phyloP scores from a whole-genome alignment of 1,140 invertebrate species.

The Lordiphosa collinella region DNA sequence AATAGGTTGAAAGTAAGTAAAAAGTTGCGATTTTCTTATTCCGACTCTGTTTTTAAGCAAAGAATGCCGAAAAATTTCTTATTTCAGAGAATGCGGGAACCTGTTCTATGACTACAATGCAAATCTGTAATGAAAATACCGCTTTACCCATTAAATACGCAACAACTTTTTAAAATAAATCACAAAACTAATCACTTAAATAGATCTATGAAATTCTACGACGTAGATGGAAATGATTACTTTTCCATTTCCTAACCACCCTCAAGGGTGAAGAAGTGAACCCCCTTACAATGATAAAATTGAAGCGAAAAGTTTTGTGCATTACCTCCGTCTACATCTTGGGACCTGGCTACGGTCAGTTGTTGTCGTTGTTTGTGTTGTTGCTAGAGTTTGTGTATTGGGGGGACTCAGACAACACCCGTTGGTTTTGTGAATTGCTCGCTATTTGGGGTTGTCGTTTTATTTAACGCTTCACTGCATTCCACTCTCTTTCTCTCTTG shows the following conservation, averaged over 20 bases:
- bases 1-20: no score
- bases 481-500: background rate
- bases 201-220: slow-evolving; percentile 1
- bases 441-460: slow-evolving; percentile 17
- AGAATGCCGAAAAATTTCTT: no score
- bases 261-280: background rate
- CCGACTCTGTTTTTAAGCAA: no score
- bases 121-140: no score
- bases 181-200: slow-evolving; percentile 4
- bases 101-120: no score
- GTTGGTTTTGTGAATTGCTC: slow-evolving; percentile 20
- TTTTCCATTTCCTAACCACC: slow-evolving; percentile 1
- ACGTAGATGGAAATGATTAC: background rate
- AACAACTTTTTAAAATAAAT: no score
- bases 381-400: background rate
- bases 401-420: slow-evolving; percentile 48
- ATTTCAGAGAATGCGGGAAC: no score
- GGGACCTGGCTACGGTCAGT: slow-evolving; percentile 12
- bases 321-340: slow-evolving; percentile 31
- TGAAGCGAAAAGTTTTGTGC: slow-evolving; percentile 33
- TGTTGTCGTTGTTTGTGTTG: slow-evolving; percentile 3
- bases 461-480: slow-evolving; percentile 43
- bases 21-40: no score
- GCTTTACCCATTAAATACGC: no score
- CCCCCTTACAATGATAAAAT: slow-evolving; percentile 15